Base-by-base conservation (phyloP, 2,113 vertebrate species). In the Protobothrops mucrosquamatus region DNA sequence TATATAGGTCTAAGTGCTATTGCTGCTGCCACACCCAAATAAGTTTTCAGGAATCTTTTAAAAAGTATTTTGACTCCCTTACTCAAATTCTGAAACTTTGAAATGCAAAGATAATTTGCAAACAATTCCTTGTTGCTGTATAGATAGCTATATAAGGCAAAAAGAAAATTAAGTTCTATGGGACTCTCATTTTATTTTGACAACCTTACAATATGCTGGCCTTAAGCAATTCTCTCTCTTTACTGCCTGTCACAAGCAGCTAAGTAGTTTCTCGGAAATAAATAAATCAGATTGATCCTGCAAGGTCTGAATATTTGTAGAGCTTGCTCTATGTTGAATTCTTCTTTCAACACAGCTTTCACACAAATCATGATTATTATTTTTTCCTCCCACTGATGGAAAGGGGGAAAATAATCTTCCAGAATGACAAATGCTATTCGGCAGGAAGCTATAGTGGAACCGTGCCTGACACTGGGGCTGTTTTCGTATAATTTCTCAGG, bases 261-360 rank as follows among this genome's bases (percentile, higher is more conserved):
- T 51, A 55, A 69, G 55, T 15, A 48, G 34, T 51, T 64, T 10
- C 93, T 56, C 1, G n/a, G 89, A 54, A 57, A 91, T 81, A 93
- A 91, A 91, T 81, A 74, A 56, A 87, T 91, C 85, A 59, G 43
- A 91, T 39, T 15, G 39, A 92, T 92, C 87, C 87, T 92, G 52
- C 64, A 89, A 57, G 20, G 89, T 12, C 85, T 91, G 90, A 89
- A 91, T 85, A 93, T 85, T 85, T 88, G 46, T 29, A 29, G 3
- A 48, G 6, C 52, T 91, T 88, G 61, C 29, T 81, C 89, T 43
- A 39, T 22, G 56, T 56, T 88, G 43, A 74, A 56, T 34, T 81
- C 46, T 85, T 88, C 34, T 74, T 34, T 39, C 48, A 74, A 20
- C 24, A 34, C n/a, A 81, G 22, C 90, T 93, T 57, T 81, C 93